Evolutionary conservation across 2,888 invertebrate genomes (phyloP).

Genomic region (Timandra comae): DNA sequence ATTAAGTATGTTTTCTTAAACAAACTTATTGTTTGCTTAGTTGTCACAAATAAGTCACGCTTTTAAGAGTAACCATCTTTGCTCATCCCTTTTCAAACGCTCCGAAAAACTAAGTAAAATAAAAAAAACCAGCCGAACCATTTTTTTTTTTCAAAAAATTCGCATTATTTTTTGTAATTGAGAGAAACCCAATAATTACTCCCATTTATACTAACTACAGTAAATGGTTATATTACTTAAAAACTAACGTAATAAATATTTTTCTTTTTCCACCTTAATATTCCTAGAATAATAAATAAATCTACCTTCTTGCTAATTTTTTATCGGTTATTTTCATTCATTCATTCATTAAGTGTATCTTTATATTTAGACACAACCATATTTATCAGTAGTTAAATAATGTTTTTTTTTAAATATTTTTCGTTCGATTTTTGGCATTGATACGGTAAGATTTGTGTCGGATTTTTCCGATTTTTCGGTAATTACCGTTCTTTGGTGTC

Average conservation of each 20-base stretch:
- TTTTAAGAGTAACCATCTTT: no score
- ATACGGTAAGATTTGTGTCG: conserved; percentile 33
- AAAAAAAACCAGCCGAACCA: conserved; percentile 21
- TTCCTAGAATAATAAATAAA: conserved; percentile 66
- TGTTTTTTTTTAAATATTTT: conserved; percentile 43
- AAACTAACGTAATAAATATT: conserved; percentile 69
- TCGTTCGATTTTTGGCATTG: conserved; percentile 58
- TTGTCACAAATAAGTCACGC: no score
- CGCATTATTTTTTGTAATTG: conserved; percentile 15
- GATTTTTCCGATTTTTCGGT: background rate
- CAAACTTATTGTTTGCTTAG: no score
- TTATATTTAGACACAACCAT: conserved; percentile 73
- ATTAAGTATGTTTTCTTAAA: no score
- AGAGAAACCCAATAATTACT: conserved; percentile 20
- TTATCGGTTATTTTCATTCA: conserved; percentile 33
- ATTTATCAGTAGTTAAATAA: conserved; percentile 56
- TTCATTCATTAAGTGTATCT: conserved; percentile 48
- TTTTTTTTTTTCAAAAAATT: conserved; percentile 8
- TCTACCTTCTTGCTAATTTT: conserved; percentile 61
- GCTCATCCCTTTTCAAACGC: conserved; percentile 34
- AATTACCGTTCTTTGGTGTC: conserved; percentile 24
- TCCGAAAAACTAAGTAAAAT: conserved; percentile 23
- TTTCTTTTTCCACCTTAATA: conserved; percentile 62
- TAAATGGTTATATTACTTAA: conserved; percentile 68
- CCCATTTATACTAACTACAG: conserved; percentile 53